Conservation (phyloP, 2,113 vertebrate genomes). For the Hystrix cristata region DNA sequence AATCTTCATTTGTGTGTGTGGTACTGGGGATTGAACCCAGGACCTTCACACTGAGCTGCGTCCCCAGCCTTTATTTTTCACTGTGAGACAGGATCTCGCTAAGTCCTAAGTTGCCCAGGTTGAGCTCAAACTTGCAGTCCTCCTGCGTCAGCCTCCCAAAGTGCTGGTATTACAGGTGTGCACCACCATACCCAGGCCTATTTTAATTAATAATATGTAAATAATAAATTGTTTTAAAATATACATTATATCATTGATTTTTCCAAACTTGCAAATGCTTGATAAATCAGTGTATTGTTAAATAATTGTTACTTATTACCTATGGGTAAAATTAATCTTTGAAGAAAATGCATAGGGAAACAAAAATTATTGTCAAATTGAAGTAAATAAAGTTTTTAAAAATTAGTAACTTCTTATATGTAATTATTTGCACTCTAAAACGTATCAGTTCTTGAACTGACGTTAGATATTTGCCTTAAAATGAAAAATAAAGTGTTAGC, state of each 20-base stretch:
- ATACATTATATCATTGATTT: conserved; percentile 32
- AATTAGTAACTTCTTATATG: neutral
- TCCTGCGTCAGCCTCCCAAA: neutral
- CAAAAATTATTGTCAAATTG: neutral
- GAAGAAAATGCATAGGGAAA: conserved; percentile 7
- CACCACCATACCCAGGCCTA: neutral
- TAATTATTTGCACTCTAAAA: neutral
- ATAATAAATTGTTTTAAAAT: neutral
- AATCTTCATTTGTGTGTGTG: neutral
- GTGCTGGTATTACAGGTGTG: neutral
- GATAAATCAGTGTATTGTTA: neutral
- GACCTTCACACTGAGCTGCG: neutral
- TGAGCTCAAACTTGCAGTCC: neutral
- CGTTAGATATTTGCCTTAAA: conserved; percentile 3
- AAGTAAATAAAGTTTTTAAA: neutral
- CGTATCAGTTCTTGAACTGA: conserved; percentile 2
- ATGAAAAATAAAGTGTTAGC: neutral
- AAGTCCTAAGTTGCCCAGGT: neutral
- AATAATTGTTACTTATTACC: neutral
- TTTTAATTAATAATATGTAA: neutral
- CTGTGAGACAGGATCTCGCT: neutral
- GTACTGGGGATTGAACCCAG: neutral
- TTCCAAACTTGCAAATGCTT: neutral
- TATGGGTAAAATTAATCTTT: neutral
- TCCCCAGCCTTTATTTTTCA: neutral